These are phyloP conservation scores for Pagrus major DNA, from an alignment of 2,113 vertebrate genomes.

Conservation along the genomic window DNA sequence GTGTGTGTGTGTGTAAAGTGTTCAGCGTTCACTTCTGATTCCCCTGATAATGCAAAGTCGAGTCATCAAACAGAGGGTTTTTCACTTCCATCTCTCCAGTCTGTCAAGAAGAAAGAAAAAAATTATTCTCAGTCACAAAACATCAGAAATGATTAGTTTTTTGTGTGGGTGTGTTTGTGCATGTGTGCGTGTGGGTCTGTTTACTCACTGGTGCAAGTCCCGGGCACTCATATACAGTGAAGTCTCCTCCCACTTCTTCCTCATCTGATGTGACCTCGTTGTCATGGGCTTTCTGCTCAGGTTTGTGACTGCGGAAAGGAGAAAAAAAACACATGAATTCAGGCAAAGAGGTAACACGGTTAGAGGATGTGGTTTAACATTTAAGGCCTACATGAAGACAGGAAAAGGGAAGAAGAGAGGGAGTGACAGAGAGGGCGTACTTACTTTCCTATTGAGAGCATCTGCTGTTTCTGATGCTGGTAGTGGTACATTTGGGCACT, in stretches of 20 bases:
- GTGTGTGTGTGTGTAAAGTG: constrained; percentile 17
- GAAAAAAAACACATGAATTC: not conserved
- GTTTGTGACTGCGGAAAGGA: constrained; percentile 86
- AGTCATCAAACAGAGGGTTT: constrained; percentile 95
- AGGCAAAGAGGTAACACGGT: not conserved
- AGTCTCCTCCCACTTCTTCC: constrained; percentile 96
- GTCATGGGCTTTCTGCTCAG: constrained; percentile 88
- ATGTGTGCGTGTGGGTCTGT: constrained; percentile 16
- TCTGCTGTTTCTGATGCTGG: constrained; percentile 98
- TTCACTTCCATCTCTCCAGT: constrained; percentile 99
- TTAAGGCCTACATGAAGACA: not conserved
- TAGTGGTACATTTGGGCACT: constrained; percentile 98
- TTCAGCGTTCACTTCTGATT: constrained; percentile 81
- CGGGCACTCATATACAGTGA: constrained; percentile 97
- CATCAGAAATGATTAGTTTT: not conserved
- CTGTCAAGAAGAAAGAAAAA: constrained; percentile 73
- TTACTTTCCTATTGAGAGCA: constrained; percentile 92
- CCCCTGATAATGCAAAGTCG: constrained; percentile 80
- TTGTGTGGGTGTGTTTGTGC: constrained; percentile 14
- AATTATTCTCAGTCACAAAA: not conserved
- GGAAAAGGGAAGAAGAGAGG: too few species aligned
- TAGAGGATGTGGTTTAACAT: constrained; percentile 5
- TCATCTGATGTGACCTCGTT: constrained; percentile 90
- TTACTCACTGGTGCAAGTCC: constrained; percentile 93
- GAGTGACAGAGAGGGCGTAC: constrained; percentile 46